Evolutionary conservation across 2,888 invertebrate genomes (phyloP), one percentile per base, ranked within the genome.

Genomic region (Microplitis deprimator): DNA sequence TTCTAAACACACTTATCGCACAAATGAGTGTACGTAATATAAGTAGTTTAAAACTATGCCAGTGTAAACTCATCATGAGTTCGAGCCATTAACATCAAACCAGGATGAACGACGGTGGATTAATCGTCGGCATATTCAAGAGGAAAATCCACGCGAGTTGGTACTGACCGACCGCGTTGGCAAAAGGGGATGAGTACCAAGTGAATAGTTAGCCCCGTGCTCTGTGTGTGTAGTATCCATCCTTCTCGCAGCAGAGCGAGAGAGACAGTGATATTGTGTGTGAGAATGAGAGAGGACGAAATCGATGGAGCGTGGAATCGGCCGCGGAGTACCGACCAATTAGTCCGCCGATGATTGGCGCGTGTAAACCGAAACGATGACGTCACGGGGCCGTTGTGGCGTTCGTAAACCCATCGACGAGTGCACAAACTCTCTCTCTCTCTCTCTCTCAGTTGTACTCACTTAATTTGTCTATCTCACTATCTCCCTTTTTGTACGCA

Each of bases 271-370:
- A 59, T 61, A 77, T 60, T 39, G 59, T 64, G 78, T 73, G 74
- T 64, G 73, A 61, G 65, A 40, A 17, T 59, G 59, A 16, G 41
- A 61, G 68, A 68, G 72, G 41, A 73, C 39, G 60, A 80, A 83
- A 80, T 83, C 83, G 84, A 84, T 83, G 83, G 82, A 82, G 83
- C 82, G 83, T 81, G 81, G 82, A 85, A 84, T 85, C 85, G 83
- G 85, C 84, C 86, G 85, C 84, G 85, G 87, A 85, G 84, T 85
- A 84, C 85, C 85, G 85, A 86, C 86, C 87, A 89, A 89, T 89
- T 89, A 89, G 89, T 85, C 83, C 83, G 83, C 82, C 85, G 88
- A 89, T 87, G 88, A 88, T 89, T 88, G 88, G 86, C 87, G 87
- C 87, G 87, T 87, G 88, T 88, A 85, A 85, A 86, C 85, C 85